A percentile compares a stretch with the other conserved stretches of the same genome.
Conservation (phyloP, 2,797 vertebrate genomes). For the Pseudomugil gertrudae region DNA sequence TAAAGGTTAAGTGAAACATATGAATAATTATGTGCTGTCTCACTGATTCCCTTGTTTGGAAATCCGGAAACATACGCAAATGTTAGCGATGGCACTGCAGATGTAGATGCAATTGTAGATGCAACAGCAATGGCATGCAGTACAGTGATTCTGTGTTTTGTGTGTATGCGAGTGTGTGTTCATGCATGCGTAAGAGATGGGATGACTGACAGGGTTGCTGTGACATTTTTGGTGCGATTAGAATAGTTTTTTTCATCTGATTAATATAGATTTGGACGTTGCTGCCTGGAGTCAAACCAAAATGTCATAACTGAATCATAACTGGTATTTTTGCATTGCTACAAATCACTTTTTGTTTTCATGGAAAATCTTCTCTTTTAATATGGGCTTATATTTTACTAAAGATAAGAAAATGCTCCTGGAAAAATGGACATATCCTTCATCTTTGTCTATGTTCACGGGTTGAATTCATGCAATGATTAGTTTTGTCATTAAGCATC, state of each 20-base stretch:
- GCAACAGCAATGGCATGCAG: slow-evolving; percentile 9
- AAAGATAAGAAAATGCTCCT: not conserved
- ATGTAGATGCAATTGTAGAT: slow-evolving; percentile 56
- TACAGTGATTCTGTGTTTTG: slow-evolving; percentile 11
- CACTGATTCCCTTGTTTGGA: slow-evolving; percentile 66
- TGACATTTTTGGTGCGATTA: slow-evolving; percentile 70
- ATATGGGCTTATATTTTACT: not conserved
- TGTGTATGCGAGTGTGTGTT: slow-evolving; percentile 20
- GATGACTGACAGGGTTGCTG: slow-evolving; percentile 63
- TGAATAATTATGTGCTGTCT: slow-evolving; percentile 75
- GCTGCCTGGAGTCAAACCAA: slow-evolving; percentile 51
- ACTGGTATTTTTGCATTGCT: slow-evolving; percentile 29
- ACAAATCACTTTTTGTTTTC: slow-evolving; percentile 9
- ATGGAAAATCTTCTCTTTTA: slow-evolving; percentile 4
- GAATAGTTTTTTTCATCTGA: slow-evolving; percentile 51
- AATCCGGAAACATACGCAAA: slow-evolving; percentile 61
- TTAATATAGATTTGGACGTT: slow-evolving; percentile 67
- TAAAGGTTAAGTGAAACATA: slow-evolving; percentile 82
- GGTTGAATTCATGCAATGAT: not conserved
- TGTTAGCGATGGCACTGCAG: slow-evolving; percentile 49
- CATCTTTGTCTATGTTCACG: not conserved
- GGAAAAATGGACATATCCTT: not conserved
- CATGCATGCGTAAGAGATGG: slow-evolving; percentile 33
- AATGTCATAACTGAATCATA: slow-evolving; percentile 71
- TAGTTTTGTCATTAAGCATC: not conserved